Base-by-base conservation (phyloP, 1,140 invertebrate species). In the Caenorhabditis remanei region DNA sequence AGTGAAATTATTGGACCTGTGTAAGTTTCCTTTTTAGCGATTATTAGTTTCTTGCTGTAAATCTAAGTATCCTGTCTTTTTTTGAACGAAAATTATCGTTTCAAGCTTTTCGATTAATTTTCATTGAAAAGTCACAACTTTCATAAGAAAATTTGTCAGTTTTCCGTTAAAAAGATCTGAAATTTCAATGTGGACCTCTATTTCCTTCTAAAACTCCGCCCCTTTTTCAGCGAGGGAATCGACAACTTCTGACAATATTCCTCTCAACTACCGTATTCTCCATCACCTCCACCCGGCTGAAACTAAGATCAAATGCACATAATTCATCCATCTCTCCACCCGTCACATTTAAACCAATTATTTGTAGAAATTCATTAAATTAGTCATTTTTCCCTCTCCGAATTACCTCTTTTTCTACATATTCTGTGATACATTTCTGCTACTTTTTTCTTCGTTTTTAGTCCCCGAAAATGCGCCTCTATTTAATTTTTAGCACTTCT, bases 1-100 rank as follows among this genome's bases (percentile, higher is more conserved):
- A 41, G 21, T 4, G 61, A 43, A n/a, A 85, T 85, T 43, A 50
- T 85, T 65, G 84, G 56, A 21, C 84, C 84, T 13, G 84, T 85
- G 46, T 85, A 67, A 48, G 84, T 16, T 67, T 43, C 46, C 19
- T 4, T n/a, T 58, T 58, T 7, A 58, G 56, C n/a, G 56, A 61
- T 61, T 61, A 53, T 19, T 16, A 14, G 19, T 53, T 53, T 1
- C 16, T n/a, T 32, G 32, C 32, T 32, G 32, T 32, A 32, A 32
- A 32, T 32, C 32, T 0, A 32, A 32, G 32, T 32, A 0, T 32
- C 32, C 32, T 32, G 32, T 1, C 32, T 32, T 32, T 32, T 32
- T 32, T 32, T 2, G 0, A 32, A 32, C 32, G 32, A 32, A 32
- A 32, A 32, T 2, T 32, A 32, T 32, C 21, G 2, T 41, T 24